Base-by-base conservation (phyloP, 2,888 invertebrate genomes). In the Idaea aversata region DNA sequence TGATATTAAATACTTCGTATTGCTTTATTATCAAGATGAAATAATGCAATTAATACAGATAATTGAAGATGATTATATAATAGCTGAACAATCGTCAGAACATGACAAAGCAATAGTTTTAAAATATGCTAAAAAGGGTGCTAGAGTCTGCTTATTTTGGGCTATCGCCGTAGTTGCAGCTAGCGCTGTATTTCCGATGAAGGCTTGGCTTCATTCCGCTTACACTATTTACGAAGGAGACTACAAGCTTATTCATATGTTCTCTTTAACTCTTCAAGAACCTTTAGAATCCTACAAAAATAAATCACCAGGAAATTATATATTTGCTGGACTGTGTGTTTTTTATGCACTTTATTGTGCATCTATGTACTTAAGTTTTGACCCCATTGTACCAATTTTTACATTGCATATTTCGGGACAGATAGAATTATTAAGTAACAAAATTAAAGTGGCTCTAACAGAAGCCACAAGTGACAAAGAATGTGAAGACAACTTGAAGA, bases 331-430 rank as follows among this genome's bases (percentile, higher is more conserved):
- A 63, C 57, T 79, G 5, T 74, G 72, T 63, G 61, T 80, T 0
- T n/a, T 72, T 0, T 86, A 81, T 63, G 81, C 85, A 7, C 47
- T 67, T 13, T 38, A 68, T 15, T 10, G 13, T 0, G 65, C 74
- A 0, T 66, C 80, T 0, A 78, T 87, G 71, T 88, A 83, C 34
- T 72, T 85, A 0, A 86, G 86, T 4, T 90, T 90, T 69, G 91
- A 91, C 75, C 85, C 90, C 2, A 67, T 91, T n/a, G 81, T 86
- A 0, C 88, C 88, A 0, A 88, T 89, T 74, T 85, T 88, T 68
- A 77, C 88, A 70, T 66, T 88, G 36, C 90, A 91, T 64, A 74
- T 78, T 5, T 88, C 89, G 68, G 88, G 89, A 4, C 89, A 90
- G 64, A 69, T 90, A 4, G 82, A 88, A 34, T 67, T 91, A 15